Percentiles rank a stretch among this genome's conserved stretches.
phyloP scores from a whole-genome alignment of 2,797 vertebrate genomes.

The Antennarius maculatus region DNA sequence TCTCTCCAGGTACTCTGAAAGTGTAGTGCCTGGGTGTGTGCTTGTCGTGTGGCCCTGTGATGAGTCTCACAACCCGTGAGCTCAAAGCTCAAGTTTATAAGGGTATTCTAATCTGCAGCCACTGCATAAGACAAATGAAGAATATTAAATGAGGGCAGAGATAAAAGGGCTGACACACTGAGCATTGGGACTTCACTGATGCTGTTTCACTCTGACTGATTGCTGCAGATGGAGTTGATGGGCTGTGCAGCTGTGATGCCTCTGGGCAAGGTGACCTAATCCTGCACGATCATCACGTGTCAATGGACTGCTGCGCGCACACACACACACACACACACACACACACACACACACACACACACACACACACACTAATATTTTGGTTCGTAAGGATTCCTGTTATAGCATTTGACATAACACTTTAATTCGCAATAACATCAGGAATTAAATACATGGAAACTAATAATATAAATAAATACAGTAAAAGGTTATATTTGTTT shows the following conservation, averaged over 20 bases:
- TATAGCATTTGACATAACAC: background rate
- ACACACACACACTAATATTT: background rate
- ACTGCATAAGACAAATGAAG: background rate
- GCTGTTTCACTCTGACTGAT: slow-evolving; percentile 16
- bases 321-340: too few species aligned
- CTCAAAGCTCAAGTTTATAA: background rate
- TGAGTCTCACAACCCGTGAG: too few species aligned
- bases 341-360: too few species aligned
- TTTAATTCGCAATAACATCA: too few species aligned
- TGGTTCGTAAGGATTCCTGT: background rate
- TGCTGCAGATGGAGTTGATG: slow-evolving; percentile 21
- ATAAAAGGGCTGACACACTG: slow-evolving; percentile 14
- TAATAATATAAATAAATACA: too few species aligned
- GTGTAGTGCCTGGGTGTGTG: too few species aligned
- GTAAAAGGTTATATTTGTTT: too few species aligned
- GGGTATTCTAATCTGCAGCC: slow-evolving; percentile 7
- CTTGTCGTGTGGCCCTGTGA: too few species aligned
- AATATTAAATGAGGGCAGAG: slow-evolving; percentile 26
- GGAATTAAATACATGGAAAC: too few species aligned
- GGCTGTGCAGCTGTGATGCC: slow-evolving; percentile 12
- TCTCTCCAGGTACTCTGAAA: too few species aligned
- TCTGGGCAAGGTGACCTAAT: slow-evolving; percentile 36
- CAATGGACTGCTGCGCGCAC: background rate
- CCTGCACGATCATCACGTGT: background rate
- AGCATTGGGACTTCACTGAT: slow-evolving; percentile 4